These are phyloP conservation scores for Zaprionus lachaisei DNA, from an alignment of 1,140 invertebrate genomes.

Conservation along the genomic window DNA sequence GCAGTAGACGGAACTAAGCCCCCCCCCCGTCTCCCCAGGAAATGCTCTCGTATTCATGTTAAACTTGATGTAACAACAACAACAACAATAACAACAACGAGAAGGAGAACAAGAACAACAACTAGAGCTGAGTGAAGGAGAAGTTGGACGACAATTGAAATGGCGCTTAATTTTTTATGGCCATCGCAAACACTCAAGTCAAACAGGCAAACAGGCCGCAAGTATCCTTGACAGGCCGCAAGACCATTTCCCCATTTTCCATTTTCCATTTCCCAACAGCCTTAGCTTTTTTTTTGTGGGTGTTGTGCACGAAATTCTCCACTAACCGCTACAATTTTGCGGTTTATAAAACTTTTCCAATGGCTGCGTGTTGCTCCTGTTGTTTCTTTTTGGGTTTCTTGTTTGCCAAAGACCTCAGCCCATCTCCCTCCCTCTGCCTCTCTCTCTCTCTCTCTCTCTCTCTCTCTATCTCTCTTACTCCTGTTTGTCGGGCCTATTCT, in stretches of 20 bases:
- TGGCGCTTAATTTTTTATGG: constrained; percentile 80
- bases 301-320: constrained; percentile 52
- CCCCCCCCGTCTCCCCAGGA: constrained; percentile 2
- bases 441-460: not conserved
- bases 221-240: constrained; percentile 68
- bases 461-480: constrained; percentile 20
- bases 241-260: constrained; percentile 15
- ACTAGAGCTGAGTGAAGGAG: constrained; percentile 17
- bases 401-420: not conserved
- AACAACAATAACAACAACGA: constrained; percentile 37
- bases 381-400: constrained; percentile 15
- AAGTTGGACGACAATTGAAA: constrained; percentile 68
- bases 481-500: constrained; percentile 56
- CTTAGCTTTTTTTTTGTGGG: constrained; percentile 32
- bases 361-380: constrained; percentile 37
- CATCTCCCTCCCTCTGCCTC: not conserved
- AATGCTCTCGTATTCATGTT: constrained; percentile 63
- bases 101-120: constrained; percentile 43
- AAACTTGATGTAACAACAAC: constrained; percentile 69
- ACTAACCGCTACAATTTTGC: constrained; percentile 76
- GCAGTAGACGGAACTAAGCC: constrained; percentile 51
- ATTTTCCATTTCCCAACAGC: constrained; percentile 14
- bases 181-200: constrained; percentile 77
- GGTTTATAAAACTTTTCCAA: constrained; percentile 77
- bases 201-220: constrained; percentile 61